Conservation (phyloP, 2,113 vertebrate genomes). For the Scomber scombrus region DNA sequence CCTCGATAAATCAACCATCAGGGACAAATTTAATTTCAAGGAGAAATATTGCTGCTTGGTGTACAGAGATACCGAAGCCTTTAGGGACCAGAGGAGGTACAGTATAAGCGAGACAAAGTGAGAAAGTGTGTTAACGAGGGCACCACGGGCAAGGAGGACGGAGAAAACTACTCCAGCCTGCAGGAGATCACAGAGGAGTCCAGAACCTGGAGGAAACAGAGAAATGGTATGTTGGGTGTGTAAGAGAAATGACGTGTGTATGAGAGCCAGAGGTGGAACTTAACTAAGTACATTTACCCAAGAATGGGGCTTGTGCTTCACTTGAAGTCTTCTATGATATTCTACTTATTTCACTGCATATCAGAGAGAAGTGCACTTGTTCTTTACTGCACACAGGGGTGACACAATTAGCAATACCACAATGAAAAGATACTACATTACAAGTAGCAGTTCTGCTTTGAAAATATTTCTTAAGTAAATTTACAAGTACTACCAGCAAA, state of each 20-base stretch:
- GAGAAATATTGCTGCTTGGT: slow-evolving; percentile 62
- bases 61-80: slow-evolving; percentile 48
- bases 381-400: too few relatives aligned
- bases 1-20: slow-evolving; percentile 64
- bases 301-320: neutral
- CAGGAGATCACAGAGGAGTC: slow-evolving; percentile 66
- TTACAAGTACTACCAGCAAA: too few relatives aligned
- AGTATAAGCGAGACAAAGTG: slow-evolving; percentile 32
- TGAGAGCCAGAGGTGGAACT: neutral
- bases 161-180: slow-evolving; percentile 66
- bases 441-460: too few relatives aligned
- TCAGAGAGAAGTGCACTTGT: neutral
- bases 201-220: slow-evolving; percentile 37
- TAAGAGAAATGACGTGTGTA: neutral
- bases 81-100: slow-evolving; percentile 43
- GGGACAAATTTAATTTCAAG: slow-evolving; percentile 68
- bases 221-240: slow-evolving; percentile 13
- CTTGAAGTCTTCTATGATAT: too few relatives aligned
- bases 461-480: too few relatives aligned
- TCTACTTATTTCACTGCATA: too few relatives aligned
- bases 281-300: neutral
- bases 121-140: slow-evolving; percentile 58
- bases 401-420: too few relatives aligned
- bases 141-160: slow-evolving; percentile 62
- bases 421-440: too few relatives aligned